These are phyloP conservation scores for Nesidiocoris tenuis DNA, from an alignment of 2,888 invertebrate genomes.

Conservation along the genomic window DNA sequence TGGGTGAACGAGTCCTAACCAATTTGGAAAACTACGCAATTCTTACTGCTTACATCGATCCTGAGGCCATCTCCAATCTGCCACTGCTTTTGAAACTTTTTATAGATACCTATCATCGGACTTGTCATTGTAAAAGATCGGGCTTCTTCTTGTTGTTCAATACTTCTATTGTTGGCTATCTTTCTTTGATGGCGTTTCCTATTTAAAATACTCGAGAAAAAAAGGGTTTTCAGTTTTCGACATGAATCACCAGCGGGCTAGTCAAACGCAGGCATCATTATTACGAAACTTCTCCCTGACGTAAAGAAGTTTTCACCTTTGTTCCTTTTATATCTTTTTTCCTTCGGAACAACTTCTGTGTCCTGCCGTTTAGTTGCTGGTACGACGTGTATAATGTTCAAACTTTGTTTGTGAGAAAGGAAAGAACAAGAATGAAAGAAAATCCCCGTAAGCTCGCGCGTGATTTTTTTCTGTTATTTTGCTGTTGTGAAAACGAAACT, in stretches of 20 bases:
- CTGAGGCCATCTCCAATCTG: too few species aligned
- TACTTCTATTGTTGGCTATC: neutral
- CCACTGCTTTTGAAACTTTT: too few species aligned
- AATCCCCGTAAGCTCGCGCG: neutral
- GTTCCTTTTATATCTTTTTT: neutral
- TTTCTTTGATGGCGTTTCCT: neutral
- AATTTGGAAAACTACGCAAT: too few species aligned
- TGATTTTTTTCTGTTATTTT: neutral
- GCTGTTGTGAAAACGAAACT: too few species aligned
- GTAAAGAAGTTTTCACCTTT: neutral
- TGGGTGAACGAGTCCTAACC: too few species aligned
- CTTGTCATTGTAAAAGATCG: neutral
- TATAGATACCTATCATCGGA: too few species aligned
- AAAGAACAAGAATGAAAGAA: neutral
- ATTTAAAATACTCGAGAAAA: neutral
- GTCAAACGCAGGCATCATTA: neutral
- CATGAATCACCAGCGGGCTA: neutral
- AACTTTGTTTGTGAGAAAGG: neutral
- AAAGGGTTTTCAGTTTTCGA: neutral
- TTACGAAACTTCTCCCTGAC: neutral
- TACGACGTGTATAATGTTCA: neutral
- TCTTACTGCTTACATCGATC: too few species aligned
- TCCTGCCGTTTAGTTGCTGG: neutral
- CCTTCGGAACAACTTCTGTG: neutral
- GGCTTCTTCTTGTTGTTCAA: neutral